A percentile compares a stretch with the other conserved stretches of the same genome.
phyloP scores from a whole-genome alignment of 2,797 vertebrate genomes.

The Enteromius unitaeniatus region DNA sequence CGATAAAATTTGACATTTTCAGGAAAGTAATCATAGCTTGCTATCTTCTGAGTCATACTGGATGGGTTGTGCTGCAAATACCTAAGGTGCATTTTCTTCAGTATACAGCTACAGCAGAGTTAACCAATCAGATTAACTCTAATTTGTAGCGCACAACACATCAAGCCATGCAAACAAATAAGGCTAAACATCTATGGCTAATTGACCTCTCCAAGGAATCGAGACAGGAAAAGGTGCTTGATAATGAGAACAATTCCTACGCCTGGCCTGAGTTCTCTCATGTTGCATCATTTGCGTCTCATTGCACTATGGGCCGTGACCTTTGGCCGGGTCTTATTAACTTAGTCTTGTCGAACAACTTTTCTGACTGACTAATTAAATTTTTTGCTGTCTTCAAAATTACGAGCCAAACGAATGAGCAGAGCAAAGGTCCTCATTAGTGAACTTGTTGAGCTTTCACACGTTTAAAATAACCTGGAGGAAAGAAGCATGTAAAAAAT shows the following conservation, averaged over 20 bases:
- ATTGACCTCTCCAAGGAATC: slow-evolving; percentile 60
- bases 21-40: neutral
- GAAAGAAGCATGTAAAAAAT: neutral
- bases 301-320: slow-evolving; percentile 21
- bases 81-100: neutral
- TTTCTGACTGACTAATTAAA: slow-evolving; percentile 42
- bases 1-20: slow-evolving; percentile 7
- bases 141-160: slow-evolving; percentile 24
- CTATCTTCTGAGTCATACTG: slow-evolving; percentile 6
- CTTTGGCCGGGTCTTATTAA: slow-evolving; percentile 51
- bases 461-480: neutral
- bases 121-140: slow-evolving; percentile 39
- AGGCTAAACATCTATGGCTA: slow-evolving; percentile 49
- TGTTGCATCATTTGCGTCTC: slow-evolving; percentile 5
- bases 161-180: slow-evolving; percentile 44
- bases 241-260: slow-evolving; percentile 56
- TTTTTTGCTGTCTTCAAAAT: slow-evolving; percentile 30
- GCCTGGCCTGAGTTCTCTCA: slow-evolving; percentile 30
- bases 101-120: neutral
- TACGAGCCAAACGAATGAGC: neutral
- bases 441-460: slow-evolving; percentile 9
- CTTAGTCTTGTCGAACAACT: slow-evolving; percentile 50
- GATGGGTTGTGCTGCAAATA: slow-evolving; percentile 8
- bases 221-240: slow-evolving; percentile 41
- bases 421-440: slow-evolving; percentile 21